Base-by-base conservation (phyloP, 1,140 invertebrate species). In the Rhagoletis zephyria region DNA sequence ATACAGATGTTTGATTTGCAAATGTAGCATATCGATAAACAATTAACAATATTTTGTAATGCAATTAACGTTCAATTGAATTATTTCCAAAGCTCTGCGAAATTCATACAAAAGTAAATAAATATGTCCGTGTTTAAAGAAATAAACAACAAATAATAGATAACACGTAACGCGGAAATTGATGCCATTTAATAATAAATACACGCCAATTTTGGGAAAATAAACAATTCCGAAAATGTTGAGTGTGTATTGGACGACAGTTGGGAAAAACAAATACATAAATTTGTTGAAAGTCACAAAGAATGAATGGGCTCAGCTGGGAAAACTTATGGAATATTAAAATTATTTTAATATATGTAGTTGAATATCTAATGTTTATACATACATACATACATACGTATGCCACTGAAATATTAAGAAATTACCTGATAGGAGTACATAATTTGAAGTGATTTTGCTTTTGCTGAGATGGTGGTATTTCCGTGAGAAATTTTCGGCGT, bases 61-160 rank as follows among this genome's bases (percentile, higher is more conserved):
- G 74, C 74, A 59, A 81, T 81, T 81, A 81, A 56, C 45, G 16
- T 81, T 56, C 12, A 56, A 81, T 81, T 59, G 74, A 81, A 59
- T 81, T 56, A 81, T 81, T 81, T 74, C 30, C 45, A 51, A 4
- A 3, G 51, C 19, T 81, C 51, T 81, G 74, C 74, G 16, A 81
- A 81, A 56, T 81, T 81, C 14, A 12, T 74, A 74, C n/a, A 42
- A 56, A 81, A 56, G 10, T 10, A 81, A 81, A 59, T 30, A 51
- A 56, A 81, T 30, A 56, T 81, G 74, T 56, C 74, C 51, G 19
- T 12, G 30, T n/a, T 12, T 81, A 56, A 81, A 14, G 45, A 81
- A 81, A 81, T 56, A 4, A 81, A 81, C 48, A 81, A 81, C 19
- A 51, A 81, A 81, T 4, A 81, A 56, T 56, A 10, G 0, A 30